A percentile compares a stretch with the other conserved stretches of the same genome.
phyloP scores from a whole-genome alignment of 2,113 vertebrate species.

The Malurus alboscapulatus region DNA sequence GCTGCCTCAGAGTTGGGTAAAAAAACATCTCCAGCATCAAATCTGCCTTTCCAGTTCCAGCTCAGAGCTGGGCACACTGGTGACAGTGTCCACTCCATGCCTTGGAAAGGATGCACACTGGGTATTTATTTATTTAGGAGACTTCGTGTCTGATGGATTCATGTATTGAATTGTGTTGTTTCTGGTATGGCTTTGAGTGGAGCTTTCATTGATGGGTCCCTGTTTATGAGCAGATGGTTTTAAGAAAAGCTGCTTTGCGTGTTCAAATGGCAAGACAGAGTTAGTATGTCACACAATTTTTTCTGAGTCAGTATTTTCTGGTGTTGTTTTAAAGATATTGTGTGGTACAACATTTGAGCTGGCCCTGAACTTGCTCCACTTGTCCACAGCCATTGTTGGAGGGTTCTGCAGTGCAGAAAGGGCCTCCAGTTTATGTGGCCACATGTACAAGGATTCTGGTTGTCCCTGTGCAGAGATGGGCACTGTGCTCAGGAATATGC shows the following conservation, averaged over 20 bases:
- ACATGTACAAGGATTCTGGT: not conserved
- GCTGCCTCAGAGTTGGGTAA: not conserved
- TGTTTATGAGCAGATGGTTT: not conserved
- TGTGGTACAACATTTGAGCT: not conserved
- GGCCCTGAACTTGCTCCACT: not conserved
- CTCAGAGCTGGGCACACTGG: not conserved
- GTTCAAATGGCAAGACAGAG: not conserved
- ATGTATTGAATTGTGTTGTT: fast-evolving
- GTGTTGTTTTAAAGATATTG: not conserved
- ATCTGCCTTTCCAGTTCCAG: not conserved
- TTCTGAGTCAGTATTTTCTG: not conserved
- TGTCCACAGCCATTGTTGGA: not conserved
- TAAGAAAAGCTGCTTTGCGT: not conserved
- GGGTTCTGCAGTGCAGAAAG: not conserved
- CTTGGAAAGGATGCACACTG: not conserved
- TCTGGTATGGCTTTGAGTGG: not conserved
- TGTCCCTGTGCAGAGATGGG: not conserved
- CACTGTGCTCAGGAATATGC: fast-evolving
- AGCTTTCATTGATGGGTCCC: not conserved
- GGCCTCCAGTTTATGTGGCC: not conserved
- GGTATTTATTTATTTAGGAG: not conserved
- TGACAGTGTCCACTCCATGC: not conserved
- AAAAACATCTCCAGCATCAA: not conserved
- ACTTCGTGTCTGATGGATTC: not conserved
- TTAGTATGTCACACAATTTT: not conserved